A percentile compares a stretch with the other conserved stretches of the same genome.
Evolutionary conservation across 1,140 invertebrate species (phyloP).

Genomic region (Samia ricini): DNA sequence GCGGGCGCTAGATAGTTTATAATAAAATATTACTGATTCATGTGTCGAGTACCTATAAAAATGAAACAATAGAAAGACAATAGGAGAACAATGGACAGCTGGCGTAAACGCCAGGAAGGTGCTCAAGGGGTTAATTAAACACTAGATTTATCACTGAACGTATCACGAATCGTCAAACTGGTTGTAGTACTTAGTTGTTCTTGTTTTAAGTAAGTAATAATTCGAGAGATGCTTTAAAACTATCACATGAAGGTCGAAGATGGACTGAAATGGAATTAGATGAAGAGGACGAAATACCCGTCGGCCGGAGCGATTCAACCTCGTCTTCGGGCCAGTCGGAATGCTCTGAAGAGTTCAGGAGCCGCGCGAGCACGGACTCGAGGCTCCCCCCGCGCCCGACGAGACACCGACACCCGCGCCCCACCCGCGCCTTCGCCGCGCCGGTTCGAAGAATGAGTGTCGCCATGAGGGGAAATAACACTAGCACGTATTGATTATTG

Average conservation of each 20-base stretch:
- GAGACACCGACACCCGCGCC: constrained; percentile 43
- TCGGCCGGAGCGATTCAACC: constrained; percentile 52
- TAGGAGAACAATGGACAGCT: too few relatives aligned
- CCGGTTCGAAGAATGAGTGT: constrained; percentile 61
- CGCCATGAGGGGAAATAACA: constrained; percentile 62
- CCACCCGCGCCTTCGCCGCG: constrained; percentile 26
- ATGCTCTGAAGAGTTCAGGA: constrained; percentile 49
- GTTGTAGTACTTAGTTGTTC: too few relatives aligned
- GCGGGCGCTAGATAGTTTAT: too few relatives aligned
- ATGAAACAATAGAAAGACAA: too few relatives aligned
- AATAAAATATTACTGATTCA: too few relatives aligned
- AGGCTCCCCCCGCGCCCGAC: constrained; percentile 57
- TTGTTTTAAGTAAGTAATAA: too few relatives aligned
- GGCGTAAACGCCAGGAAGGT: too few relatives aligned
- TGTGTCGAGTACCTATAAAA: too few relatives aligned
- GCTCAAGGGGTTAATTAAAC: too few relatives aligned
- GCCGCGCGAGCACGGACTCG: constrained; percentile 64
- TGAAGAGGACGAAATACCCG: constrained; percentile 43
- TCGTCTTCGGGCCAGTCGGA: constrained; percentile 51
- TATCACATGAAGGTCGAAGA: constrained; percentile 45
- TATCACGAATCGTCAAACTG: too few relatives aligned
- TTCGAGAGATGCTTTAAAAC: too few relatives aligned
- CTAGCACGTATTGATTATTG: constrained; percentile 46
- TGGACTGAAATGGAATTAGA: constrained; percentile 58
- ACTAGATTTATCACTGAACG: too few relatives aligned